These are phyloP conservation scores for Catostylus mosaicus DNA, from an alignment of 30 jellyfish, hydroid and myxozoan species.

Conservation along the genomic window DNA sequence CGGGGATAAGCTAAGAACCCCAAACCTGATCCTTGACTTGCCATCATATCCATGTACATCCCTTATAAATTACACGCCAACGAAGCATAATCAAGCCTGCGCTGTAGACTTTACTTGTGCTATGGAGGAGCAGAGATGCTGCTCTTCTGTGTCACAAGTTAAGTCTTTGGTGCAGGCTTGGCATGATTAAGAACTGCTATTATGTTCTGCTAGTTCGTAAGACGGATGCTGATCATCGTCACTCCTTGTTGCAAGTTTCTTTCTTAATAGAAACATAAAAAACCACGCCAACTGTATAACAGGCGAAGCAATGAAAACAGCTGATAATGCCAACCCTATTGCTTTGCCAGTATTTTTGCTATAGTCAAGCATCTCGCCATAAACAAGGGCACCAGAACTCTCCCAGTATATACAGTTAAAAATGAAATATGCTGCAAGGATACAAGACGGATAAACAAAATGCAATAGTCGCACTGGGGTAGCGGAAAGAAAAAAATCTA, in stretches of 20 bases:
- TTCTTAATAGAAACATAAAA: constrained; percentile 24
- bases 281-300: constrained; percentile 38
- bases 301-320: constrained; percentile 56
- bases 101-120: too few species aligned
- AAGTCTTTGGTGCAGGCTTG: neutral
- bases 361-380: constrained; percentile 60
- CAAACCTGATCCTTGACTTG: too few species aligned
- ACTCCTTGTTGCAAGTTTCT: neutral
- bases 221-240: neutral
- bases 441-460: constrained; percentile 64
- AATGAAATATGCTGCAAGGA: constrained; percentile 40
- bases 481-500: constrained; percentile 58
- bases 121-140: too few species aligned
- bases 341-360: constrained; percentile 62
- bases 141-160: too few species aligned
- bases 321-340: constrained; percentile 34
- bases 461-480: constrained; percentile 79
- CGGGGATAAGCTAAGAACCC: too few species aligned
- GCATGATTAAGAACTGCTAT: neutral
- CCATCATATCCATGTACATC: too few species aligned
- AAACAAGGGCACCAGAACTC: constrained; percentile 38
- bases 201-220: constrained; percentile 15
- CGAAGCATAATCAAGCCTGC: too few species aligned
- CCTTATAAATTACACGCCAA: too few species aligned
- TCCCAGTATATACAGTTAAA: constrained; percentile 69